Evolutionary conservation across 2,113 vertebrate species (phyloP).

Genomic region (Saccopteryx leptura): DNA sequence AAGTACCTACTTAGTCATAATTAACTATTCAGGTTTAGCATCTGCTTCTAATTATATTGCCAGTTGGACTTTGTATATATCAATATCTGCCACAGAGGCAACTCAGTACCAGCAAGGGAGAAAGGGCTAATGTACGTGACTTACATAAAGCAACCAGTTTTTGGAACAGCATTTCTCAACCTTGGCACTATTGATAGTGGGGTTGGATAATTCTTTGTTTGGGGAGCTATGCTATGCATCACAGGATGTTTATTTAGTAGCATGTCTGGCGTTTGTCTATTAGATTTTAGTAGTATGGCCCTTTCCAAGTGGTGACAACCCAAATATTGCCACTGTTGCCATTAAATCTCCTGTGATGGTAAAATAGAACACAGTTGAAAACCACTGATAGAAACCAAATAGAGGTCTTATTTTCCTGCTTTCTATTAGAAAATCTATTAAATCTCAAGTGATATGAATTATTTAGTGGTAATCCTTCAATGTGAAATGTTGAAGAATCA

Average conservation of each 20-base stretch:
- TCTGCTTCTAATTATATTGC: background rate
- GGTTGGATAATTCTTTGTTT: background rate
- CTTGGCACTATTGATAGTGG: background rate
- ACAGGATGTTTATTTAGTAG: background rate
- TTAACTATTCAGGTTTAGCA: slow-evolving; percentile 1
- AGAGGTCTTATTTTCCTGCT: background rate
- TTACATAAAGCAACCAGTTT: background rate
- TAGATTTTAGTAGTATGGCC: background rate
- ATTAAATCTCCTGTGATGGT: background rate
- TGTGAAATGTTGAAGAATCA: background rate
- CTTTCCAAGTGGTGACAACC: background rate
- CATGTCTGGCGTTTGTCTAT: background rate
- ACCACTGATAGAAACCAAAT: background rate
- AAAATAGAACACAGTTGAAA: background rate
- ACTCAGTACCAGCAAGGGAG: background rate
- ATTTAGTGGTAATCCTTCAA: background rate
- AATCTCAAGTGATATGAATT: background rate
- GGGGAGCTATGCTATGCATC: background rate
- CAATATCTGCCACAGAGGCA: background rate
- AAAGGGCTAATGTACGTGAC: background rate
- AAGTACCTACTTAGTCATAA: slow-evolving; percentile 33
- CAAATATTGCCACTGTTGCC: background rate
- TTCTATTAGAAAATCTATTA: background rate
- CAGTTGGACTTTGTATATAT: background rate
- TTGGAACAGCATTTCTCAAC: background rate